Percentiles rank a stretch among this genome's conserved stretches.
Evolutionary conservation across 2,113 vertebrate species (phyloP).

Genomic region (Heloderma charlesbogerti): DNA sequence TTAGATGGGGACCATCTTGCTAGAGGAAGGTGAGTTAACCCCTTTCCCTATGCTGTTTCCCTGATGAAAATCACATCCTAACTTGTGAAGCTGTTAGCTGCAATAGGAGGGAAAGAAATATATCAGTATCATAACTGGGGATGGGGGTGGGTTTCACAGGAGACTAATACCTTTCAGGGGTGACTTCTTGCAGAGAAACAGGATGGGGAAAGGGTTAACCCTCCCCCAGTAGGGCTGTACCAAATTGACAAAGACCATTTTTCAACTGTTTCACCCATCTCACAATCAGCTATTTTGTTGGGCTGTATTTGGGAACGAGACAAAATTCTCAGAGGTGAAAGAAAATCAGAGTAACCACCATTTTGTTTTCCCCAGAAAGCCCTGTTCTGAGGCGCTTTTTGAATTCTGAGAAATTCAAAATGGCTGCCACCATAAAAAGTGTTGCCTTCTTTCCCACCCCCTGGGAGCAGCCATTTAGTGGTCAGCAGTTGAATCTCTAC

Average conservation of each 20-base stretch:
- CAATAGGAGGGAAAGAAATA: not conserved
- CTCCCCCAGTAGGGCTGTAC: not conserved
- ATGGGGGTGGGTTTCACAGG: too few relatives aligned
- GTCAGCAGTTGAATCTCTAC: not conserved
- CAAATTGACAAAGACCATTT: not conserved
- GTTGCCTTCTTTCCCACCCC: not conserved
- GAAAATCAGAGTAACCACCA: not conserved
- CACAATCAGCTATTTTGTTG: not conserved
- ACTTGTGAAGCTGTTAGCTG: too few relatives aligned
- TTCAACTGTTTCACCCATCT: too few relatives aligned
- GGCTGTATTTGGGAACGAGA: not conserved
- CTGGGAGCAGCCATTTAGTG: not conserved
- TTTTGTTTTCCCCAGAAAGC: not conserved
- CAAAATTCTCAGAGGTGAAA: not conserved
- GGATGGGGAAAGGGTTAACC: not conserved
- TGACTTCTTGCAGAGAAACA: not conserved
- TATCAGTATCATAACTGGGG: not conserved
- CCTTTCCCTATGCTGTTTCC: not conserved
- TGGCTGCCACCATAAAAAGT: not conserved
- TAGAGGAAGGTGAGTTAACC: not conserved
- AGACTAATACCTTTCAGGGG: not conserved
- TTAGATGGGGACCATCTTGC: not conserved
- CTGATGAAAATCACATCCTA: not conserved
- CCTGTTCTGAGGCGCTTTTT: not conserved
- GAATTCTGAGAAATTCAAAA: not conserved